Conservation (phyloP, 2,888 invertebrate species). For the Cryptophagus acutangulus region DNA sequence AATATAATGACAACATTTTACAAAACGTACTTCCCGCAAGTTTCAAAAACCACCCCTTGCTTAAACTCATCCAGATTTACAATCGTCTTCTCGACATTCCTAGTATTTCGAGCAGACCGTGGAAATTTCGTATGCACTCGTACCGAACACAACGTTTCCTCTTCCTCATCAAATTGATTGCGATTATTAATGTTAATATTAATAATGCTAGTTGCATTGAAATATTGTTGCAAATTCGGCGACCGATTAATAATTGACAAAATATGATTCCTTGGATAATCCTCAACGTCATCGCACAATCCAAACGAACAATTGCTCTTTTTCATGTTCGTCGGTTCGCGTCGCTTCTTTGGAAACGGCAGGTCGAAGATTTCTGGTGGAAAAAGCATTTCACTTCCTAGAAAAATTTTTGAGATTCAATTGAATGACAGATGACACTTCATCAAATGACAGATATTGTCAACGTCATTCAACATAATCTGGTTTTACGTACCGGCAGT, state of each 20-base stretch:
- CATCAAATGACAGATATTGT: too few species aligned
- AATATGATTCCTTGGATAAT: constrained; percentile 46
- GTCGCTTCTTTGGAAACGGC: too few species aligned
- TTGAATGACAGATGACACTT: too few species aligned
- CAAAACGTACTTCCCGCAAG: constrained; percentile 55
- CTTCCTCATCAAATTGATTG: constrained; percentile 14
- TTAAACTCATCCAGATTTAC: constrained; percentile 60
- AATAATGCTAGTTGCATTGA: background rate
- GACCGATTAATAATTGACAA: too few species aligned
- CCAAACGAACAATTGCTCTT: constrained; percentile 26
- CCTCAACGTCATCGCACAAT: constrained; percentile 45
- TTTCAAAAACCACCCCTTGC: constrained; percentile 68
- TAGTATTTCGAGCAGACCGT: constrained; percentile 53
- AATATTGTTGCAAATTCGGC: too few species aligned
- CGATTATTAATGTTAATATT: constrained; percentile 1
- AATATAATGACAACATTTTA: too few species aligned
- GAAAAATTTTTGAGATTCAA: too few species aligned
- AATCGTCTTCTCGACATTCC: constrained; percentile 60
- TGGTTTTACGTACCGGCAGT: too few species aligned
- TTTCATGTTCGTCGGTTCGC: too few species aligned
- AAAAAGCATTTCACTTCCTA: too few species aligned
- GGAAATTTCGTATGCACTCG: constrained; percentile 55
- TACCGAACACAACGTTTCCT: constrained; percentile 32
- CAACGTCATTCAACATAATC: too few species aligned
- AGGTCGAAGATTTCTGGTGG: too few species aligned